phyloP scores from a whole-genome alignment of 1,140 invertebrate species.

The Lordiphosa stackelbergi region DNA sequence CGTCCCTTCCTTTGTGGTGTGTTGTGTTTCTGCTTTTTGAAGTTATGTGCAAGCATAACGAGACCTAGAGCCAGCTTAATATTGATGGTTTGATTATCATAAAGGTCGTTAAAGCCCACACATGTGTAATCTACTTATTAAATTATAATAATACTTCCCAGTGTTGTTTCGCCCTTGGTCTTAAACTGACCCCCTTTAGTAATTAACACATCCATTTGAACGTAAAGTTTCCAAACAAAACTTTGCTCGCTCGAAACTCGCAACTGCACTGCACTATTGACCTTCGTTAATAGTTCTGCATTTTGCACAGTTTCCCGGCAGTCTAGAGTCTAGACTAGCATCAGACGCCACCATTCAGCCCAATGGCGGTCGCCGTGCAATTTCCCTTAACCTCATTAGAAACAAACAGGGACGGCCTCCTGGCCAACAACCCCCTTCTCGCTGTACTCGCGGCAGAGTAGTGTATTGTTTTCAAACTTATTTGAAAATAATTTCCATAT shows the following conservation, averaged over 20 bases:
- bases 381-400: constrained; percentile 67
- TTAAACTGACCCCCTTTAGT: too few species aligned
- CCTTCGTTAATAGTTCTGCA: constrained; percentile 47
- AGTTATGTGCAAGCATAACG: too few species aligned
- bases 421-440: background rate
- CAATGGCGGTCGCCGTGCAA: constrained; percentile 47
- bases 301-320: constrained; percentile 21
- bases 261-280: constrained; percentile 31
- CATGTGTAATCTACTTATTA: too few species aligned
- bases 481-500: constrained; percentile 68
- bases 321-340: constrained; percentile 58
- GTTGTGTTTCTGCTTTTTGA: too few species aligned
- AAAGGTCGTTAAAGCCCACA: too few species aligned
- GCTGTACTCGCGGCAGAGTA: background rate
- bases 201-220: background rate
- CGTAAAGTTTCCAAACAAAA: constrained; percentile 13
- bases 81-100: too few species aligned
- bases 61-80: too few species aligned
- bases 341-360: constrained; percentile 46
- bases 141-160: too few species aligned
- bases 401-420: constrained; percentile 40
- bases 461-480: constrained; percentile 59
- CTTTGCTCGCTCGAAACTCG: constrained; percentile 25
- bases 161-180: too few species aligned
- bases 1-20: too few species aligned